Conservation (phyloP, 1,140 invertebrate genomes). For the Ladona fulva region DNA sequence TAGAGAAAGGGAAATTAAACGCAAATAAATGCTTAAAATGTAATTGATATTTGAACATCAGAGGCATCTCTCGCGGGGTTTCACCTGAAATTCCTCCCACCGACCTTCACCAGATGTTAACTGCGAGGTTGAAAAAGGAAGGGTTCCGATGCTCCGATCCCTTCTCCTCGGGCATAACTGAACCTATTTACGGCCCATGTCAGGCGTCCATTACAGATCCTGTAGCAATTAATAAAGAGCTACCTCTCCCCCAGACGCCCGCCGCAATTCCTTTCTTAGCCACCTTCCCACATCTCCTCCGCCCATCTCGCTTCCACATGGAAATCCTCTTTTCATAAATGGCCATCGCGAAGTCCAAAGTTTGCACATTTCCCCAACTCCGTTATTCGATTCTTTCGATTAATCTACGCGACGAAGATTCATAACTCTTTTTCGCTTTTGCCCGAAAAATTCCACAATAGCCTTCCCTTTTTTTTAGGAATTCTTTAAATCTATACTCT, state of each 20-base stretch:
- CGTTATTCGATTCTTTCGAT: no score
- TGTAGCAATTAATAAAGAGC: slow-evolving; percentile 10
- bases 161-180: neutral
- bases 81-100: neutral
- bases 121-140: neutral
- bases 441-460: no score
- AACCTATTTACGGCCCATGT: neutral
- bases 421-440: no score
- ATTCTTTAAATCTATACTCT: no score
- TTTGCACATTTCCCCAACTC: no score
- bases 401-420: no score
- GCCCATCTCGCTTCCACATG: neutral
- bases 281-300: neutral
- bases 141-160: neutral
- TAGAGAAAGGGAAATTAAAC: no score
- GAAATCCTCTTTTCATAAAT: neutral
- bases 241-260: neutral
- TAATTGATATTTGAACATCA: neutral
- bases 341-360: neutral
- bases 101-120: neutral
- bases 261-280: neutral
- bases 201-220: neutral
- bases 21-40: no score
- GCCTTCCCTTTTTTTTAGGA: no score
- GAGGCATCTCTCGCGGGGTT: neutral